Percentiles rank a stretch among this genome's conserved stretches.
phyloP scores from a whole-genome alignment of 2,888 invertebrate species.

The Plutella xylostella region DNA sequence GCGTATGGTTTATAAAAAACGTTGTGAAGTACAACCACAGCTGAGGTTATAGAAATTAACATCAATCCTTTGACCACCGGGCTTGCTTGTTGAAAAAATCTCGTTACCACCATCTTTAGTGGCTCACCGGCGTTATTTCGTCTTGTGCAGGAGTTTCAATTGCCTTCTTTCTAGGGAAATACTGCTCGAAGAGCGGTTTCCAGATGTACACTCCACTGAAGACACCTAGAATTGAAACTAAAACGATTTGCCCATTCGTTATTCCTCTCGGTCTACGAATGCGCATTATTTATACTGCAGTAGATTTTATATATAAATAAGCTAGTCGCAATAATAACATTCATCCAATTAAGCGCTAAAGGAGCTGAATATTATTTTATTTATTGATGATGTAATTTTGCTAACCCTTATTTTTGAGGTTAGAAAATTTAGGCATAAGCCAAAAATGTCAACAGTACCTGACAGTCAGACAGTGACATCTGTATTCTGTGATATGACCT shows the following conservation, averaged over 20 bases:
- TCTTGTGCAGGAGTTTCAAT: constrained; percentile 13
- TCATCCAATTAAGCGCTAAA: too few relatives aligned
- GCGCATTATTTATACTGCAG: too few relatives aligned
- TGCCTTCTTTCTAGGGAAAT: constrained; percentile 26
- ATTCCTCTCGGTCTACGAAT: constrained; percentile 49
- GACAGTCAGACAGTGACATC: too few relatives aligned
- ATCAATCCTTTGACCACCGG: constrained; percentile 45
- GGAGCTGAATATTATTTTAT: too few relatives aligned
- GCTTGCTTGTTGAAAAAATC: constrained; percentile 34
- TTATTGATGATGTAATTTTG: too few relatives aligned
- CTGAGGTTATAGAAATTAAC: constrained; percentile 44
- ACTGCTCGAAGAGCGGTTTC: constrained; percentile 53
- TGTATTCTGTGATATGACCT: too few relatives aligned
- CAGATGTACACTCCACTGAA: constrained; percentile 62
- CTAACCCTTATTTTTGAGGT: too few relatives aligned
- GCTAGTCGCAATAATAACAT: too few relatives aligned
- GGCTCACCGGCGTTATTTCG: constrained; percentile 31
- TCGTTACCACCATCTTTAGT: too few relatives aligned
- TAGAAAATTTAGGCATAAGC: too few relatives aligned
- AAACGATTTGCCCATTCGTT: constrained; percentile 42
- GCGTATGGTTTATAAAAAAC: constrained; percentile 34
- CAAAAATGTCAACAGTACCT: too few relatives aligned
- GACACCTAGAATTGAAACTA: constrained; percentile 51
- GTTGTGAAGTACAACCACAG: constrained; percentile 31
- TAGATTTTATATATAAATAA: too few relatives aligned